Percentiles rank a stretch among this genome's conserved stretches.
phyloP scores from a whole-genome alignment of 2,888 invertebrate species.

The Hirtodrosophila duncani region DNA sequence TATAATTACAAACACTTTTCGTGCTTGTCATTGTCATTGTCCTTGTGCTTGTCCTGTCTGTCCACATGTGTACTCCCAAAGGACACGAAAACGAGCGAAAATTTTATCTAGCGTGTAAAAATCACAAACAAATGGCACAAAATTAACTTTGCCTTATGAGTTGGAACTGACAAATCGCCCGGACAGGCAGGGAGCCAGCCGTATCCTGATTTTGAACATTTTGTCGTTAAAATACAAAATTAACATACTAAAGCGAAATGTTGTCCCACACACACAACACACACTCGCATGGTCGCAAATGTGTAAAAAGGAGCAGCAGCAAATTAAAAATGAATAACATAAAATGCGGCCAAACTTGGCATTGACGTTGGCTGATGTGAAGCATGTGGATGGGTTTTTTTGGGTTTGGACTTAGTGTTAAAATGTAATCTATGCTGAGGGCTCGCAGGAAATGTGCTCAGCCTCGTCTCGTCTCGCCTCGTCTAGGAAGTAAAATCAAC shows the following conservation, averaged over 20 bases:
- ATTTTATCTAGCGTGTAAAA: conserved; percentile 73
- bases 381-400: too few species aligned
- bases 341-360: conserved; percentile 30
- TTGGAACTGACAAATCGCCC: conserved; percentile 73
- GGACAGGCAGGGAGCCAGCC: conserved; percentile 20
- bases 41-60: conserved; percentile 9
- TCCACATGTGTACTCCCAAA: too few species aligned
- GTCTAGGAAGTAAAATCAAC: background rate
- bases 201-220: background rate
- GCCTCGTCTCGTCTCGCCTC: conserved; percentile 7
- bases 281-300: conserved; percentile 5
- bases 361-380: conserved; percentile 43
- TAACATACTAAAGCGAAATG: conserved; percentile 60
- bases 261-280: conserved; percentile 5
- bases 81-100: too few species aligned
- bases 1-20: too few species aligned
- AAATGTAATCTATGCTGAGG: too few species aligned
- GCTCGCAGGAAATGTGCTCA: conserved; percentile 1
- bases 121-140: conserved; percentile 73
- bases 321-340: conserved; percentile 60
- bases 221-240: conserved; percentile 48
- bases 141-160: conserved; percentile 76
- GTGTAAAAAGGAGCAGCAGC: conserved; percentile 10
- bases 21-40: conserved; percentile 12
- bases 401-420: too few species aligned